Percentiles rank a stretch among this genome's conserved stretches.
Evolutionary conservation across 2,888 invertebrate genomes (phyloP).

Genomic region (Torymus tubicola): DNA sequence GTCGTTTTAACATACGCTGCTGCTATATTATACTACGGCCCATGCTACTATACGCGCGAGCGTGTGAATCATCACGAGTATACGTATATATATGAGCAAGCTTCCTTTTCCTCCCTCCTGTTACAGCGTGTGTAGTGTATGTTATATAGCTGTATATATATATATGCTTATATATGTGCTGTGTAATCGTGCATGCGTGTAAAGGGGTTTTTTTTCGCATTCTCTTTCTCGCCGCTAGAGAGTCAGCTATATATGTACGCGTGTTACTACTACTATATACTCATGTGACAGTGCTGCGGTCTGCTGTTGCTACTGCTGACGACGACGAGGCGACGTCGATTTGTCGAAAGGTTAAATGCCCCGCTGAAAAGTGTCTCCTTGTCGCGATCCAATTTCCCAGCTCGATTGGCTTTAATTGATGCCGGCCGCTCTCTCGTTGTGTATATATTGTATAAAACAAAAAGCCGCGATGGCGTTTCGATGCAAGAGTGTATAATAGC

Average conservation of each 20-base stretch:
- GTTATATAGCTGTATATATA: no score
- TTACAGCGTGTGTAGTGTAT: not conserved
- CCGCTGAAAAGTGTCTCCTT: constrained; percentile 18
- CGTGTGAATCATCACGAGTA: constrained; percentile 32
- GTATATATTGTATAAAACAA: not conserved
- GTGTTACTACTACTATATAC: no score
- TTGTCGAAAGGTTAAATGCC: constrained; percentile 39
- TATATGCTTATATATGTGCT: no score
- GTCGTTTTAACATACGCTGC: no score
- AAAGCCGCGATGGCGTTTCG: constrained; percentile 3
- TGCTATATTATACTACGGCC: no score
- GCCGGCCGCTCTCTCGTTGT: constrained; percentile 39
- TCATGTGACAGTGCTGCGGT: constrained; percentile 1
- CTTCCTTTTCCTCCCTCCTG: constrained; percentile 29
- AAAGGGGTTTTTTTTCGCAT: not conserved
- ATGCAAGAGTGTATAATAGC: constrained; percentile 1
- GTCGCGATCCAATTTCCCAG: constrained; percentile 50
- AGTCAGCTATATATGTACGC: no score
- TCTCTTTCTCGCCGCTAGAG: no score
- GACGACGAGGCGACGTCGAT: not conserved
- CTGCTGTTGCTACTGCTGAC: not conserved
- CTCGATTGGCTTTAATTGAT: constrained; percentile 57
- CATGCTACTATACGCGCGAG: no score
- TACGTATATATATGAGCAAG: not conserved
- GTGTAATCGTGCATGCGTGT: not conserved